phyloP scores from a whole-genome alignment of 2,113 vertebrate species.

The Tachysurus fulvidraco region DNA sequence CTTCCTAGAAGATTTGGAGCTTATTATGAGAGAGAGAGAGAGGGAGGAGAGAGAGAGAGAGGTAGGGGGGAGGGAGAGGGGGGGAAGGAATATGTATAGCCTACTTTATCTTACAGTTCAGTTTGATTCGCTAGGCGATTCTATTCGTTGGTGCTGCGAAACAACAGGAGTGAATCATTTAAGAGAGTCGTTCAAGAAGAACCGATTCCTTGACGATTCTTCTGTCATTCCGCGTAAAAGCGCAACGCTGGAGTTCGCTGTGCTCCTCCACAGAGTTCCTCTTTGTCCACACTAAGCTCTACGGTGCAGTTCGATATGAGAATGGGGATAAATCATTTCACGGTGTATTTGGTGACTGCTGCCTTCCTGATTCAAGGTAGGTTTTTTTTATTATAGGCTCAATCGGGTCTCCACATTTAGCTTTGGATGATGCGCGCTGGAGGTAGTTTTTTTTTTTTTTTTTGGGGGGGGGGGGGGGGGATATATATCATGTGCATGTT shows the following conservation, averaged over 20 bases:
- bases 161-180: background rate
- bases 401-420: background rate
- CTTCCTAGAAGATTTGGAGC: background rate
- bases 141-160: background rate
- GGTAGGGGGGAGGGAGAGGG: no score
- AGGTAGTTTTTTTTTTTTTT: no score
- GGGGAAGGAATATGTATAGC: no score
- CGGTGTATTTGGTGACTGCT: conserved; percentile 10
- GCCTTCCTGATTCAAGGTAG: conserved; percentile 43
- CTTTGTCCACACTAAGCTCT: background rate
- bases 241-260: background rate
- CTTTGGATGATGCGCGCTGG: background rate
- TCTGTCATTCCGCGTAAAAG: background rate
- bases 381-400: background rate
- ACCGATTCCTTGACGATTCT: background rate
- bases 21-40: no score
- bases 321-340: background rate
- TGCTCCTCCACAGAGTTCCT: background rate
- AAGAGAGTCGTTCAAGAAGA: background rate
- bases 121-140: background rate
- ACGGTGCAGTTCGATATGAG: background rate
- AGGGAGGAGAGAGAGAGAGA: no score
- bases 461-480: no score
- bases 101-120: background rate
- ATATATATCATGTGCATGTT: background rate